Base-by-base conservation (phyloP, 2,797 vertebrate species). In the Microchirus variegatus region DNA sequence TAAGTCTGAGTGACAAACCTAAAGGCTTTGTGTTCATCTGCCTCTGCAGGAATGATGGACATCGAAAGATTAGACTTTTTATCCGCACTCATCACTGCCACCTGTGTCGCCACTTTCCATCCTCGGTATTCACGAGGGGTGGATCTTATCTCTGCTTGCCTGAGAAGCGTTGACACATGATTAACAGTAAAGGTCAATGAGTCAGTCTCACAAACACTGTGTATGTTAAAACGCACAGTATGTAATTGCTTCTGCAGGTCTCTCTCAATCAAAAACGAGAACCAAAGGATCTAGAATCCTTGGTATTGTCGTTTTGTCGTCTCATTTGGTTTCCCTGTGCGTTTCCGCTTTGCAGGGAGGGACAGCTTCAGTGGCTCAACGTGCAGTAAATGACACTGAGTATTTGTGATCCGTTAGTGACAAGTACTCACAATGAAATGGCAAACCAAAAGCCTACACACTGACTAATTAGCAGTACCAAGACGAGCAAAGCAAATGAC, bases 41-140 rank as follows among this genome's bases (percentile, higher is more conserved):
- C 59, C 43, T 64, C 60, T 36, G 62, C 14, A 44, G 79, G 79
- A 67, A 67, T 18, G 51, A 68, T 22, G 87, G 90, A 78, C 69
- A n/a, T 13, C 53, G 26, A 58, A 38, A 80, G 82, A 88, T 86
- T 78, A 77, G 31, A 57, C 56, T 81, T 78, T 83, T 63, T 31
- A 31, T 63, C 38, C 57, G 52, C 41, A 55, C 54, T 83, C 61
- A 58, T 74, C 41, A 42, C 71, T 45, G 56, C 45, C 44, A 73
- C 52, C 64, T 38, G 70, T 73, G 62, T 49, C 17, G 16, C 42
- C 76, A 52, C 62, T 61, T 51, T 46, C 57, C 31, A 35, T 54
- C 46, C 19, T 46, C 22, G 10, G 41, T 51, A 61, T 60, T 70
- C 42, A 17, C 58, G 58, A 41, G 22, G 57, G 67, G 52, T 58